phyloP scores from a whole-genome alignment of 2,888 invertebrate species.

The Nysson spinosus region DNA sequence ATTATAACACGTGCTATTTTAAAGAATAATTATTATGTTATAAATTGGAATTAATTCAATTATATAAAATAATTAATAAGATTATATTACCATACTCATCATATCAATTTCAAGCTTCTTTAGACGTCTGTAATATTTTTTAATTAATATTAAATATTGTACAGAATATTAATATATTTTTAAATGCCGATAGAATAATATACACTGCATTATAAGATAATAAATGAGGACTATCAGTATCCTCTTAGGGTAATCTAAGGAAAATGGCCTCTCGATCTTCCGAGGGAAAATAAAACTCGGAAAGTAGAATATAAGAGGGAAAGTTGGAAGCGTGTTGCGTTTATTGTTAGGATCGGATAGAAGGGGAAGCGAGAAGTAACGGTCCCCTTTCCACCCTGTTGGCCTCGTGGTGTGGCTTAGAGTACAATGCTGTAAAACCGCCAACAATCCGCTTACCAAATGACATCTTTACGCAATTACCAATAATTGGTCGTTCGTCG shows the following conservation, averaged over 20 bases:
- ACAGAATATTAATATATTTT: too few species aligned
- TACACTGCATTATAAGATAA: too few species aligned
- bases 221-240: too few species aligned
- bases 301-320: conserved; percentile 1
- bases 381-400: conserved; percentile 50
- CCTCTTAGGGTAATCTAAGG: conserved; percentile 12
- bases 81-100: too few species aligned
- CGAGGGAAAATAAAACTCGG: conserved; percentile 5
- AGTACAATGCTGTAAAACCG: conserved; percentile 72
- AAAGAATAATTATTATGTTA: too few species aligned
- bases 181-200: too few species aligned
- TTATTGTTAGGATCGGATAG: conserved; percentile 50
- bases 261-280: conserved; percentile 26
- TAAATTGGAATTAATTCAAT: too few species aligned
- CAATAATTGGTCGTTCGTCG: conserved; percentile 73
- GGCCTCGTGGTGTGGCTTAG: conserved; percentile 66
- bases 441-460: conserved; percentile 75
- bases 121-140: too few species aligned
- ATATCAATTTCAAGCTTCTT: too few species aligned
- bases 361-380: conserved; percentile 47
- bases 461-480: conserved; percentile 78
- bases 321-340: conserved; percentile 45
- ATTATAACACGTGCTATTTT: too few species aligned
- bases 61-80: too few species aligned
- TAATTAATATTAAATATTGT: too few species aligned